phyloP scores from a whole-genome alignment of 2,797 vertebrate species.

The Poecilia velifera region DNA sequence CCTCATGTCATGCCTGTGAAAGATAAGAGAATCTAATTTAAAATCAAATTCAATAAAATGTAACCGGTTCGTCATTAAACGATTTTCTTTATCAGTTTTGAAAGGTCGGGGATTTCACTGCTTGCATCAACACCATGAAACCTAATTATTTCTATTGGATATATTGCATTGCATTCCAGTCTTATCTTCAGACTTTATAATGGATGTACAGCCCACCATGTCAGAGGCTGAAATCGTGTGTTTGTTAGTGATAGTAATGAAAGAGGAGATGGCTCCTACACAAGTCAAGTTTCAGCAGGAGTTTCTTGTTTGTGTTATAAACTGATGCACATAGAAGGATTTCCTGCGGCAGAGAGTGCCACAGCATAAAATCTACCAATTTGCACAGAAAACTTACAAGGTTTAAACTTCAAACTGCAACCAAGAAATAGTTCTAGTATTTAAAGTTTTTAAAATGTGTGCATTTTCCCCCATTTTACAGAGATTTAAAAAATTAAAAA shows the following conservation, averaged over 20 bases:
- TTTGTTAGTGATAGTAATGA: slow-evolving; percentile 1
- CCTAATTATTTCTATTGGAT: background rate
- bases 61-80: slow-evolving; percentile 4
- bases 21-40: slow-evolving; percentile 42
- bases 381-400: background rate
- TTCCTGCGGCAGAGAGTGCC: background rate
- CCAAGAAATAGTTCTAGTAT: background rate
- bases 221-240: background rate
- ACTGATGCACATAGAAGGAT: background rate
- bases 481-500: too few species aligned
- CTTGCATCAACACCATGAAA: background rate
- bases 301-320: background rate
- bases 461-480: too few species aligned
- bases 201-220: background rate
- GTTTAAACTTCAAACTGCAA: background rate
- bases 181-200: background rate
- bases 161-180: background rate
- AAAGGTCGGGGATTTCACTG: background rate
- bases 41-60: slow-evolving; percentile 15
- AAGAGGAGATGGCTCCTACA: background rate
- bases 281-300: background rate
- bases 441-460: background rate
- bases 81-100: slow-evolving; percentile 10
- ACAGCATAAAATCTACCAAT: background rate
- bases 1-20: background rate